Evolutionary conservation across 2,888 invertebrate species (phyloP), one percentile per base, ranked within the genome.

Genomic region (Galeopsomyia nigrocyanea): DNA sequence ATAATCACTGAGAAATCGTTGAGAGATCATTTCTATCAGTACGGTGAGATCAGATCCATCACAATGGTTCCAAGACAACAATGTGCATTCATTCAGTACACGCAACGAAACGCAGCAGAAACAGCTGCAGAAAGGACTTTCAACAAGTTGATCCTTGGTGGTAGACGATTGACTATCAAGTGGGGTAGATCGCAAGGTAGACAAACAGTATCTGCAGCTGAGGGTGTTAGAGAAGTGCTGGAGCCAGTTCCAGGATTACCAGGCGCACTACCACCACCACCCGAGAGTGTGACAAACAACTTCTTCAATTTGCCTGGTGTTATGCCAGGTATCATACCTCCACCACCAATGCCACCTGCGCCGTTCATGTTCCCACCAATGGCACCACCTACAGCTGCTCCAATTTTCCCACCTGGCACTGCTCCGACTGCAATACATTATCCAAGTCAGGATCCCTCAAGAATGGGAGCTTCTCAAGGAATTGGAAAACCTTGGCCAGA

Each of bases 31-130:
- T 99, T 99, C 87, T 99, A 99, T 87, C 99, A 99, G 85, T 99
- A 95, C 87, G 99, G 99, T 17, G 99, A 99, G 87, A 97, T 99
- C 74, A 92, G 99, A 79, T 94, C 95, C 0, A 91, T 99, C 21
- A 97, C 97, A 13, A 89, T 99, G 79, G 96, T 99, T 10, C 92
- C 94, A 0, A 92, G 96, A 77, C 98, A 99, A 79, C 95, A 95
- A 82, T 99, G 99, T 88, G 97, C 98, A 0, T 99, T 99, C 85
- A 94, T 99, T 2, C 98, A 98, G 84, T 99, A 96, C 86, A 98
- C 98, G 0, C 93, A 94, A 7, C 89, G 99, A 69, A 89, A 90
- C 62, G 94, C 98, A 0, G 96, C 99, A 0, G 99, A 99, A 87
- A 89, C 93, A 77, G 99, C 99, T 0, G 97, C 97, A 0, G 97